Evolutionary conservation across 2,113 vertebrate species (phyloP), one percentile per base, ranked within the genome.

Genomic region (Condylura cristata): DNA sequence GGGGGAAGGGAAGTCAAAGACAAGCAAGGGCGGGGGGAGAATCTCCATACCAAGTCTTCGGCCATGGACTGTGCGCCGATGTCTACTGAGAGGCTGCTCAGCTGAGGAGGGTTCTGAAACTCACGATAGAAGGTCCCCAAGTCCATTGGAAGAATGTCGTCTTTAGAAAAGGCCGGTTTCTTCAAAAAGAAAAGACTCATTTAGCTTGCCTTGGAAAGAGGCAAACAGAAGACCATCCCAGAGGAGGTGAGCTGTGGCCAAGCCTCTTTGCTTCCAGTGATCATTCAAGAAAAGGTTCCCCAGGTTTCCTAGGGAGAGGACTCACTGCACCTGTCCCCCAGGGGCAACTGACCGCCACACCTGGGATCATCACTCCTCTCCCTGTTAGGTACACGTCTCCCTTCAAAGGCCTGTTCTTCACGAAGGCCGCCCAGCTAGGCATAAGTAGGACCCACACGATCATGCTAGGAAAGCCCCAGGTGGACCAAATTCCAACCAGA

Each of bases 101-200:
- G 98, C 93, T 99, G 99, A 63, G 99, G 99, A 6, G 99, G 99
- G 93, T 99, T 99, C 98, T 99, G 99, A 97, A 99, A 99, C 98
- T 99, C 99, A 84, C 99, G 98, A 97, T 99, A 99, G 98, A 99
- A 99, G 0, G 99, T 99, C 44, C 99, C 99, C 96, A 99, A 96
- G 97, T 99, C 99, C 99, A 99, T 99, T 3, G 99, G 99, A 97
- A 99, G 95, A 97, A 99, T 98, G 97, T 99, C 99, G 10, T 99
- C 99, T 98, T 99, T 99, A 86, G 99, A 99, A 98, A 99, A 99
- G 14, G 99, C 99, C 11, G 99, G 99, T 95, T 99, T 99, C 99
- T 99, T 95, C 91, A 53, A 89, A 94, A 9, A 97, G 11, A 94
- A 93, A 44, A 94, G 26, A 91, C 4, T 16, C 93, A 56, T 68